phyloP scores from a whole-genome alignment of 2,797 vertebrate species.

The Takifugu ocellatus region DNA sequence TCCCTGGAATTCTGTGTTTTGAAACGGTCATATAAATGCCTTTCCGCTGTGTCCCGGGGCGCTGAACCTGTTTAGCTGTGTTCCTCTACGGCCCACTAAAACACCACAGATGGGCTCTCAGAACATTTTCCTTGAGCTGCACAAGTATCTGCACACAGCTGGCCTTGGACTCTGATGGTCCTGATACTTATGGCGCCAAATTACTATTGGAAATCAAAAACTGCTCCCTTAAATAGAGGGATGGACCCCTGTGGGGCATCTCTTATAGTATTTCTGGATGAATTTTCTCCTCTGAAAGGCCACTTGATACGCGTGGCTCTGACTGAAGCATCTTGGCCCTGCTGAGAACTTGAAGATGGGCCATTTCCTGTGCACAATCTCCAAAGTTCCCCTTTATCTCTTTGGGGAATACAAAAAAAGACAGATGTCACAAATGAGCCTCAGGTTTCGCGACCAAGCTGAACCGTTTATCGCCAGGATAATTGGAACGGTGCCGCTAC shows the following conservation, averaged over 20 bases:
- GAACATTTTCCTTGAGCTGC: no score
- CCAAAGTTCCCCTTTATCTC: not conserved
- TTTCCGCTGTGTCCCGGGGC: constrained; percentile 10
- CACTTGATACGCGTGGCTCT: not conserved
- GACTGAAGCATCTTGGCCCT: no score
- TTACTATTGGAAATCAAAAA: not conserved
- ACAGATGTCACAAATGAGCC: not conserved
- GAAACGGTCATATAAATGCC: constrained; percentile 7
- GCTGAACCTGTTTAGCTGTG: constrained; percentile 9
- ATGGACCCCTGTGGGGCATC: not conserved
- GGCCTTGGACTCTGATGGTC: no score
- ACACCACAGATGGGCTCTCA: no score
- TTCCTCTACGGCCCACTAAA: no score
- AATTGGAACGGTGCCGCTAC: not conserved
- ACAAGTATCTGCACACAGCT: no score
- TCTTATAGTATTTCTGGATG: not conserved
- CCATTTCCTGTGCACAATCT: not conserved
- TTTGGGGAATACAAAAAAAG: no score
- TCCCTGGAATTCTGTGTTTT: not conserved
- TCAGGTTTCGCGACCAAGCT: not conserved
- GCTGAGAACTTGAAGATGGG: no score
- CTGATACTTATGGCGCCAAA: no score
- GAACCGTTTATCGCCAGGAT: not conserved
- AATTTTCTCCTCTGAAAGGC: not conserved
- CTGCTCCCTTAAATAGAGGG: not conserved